phyloP scores from a whole-genome alignment of 1,140 invertebrate genomes.

The Zaprionus inermis region DNA sequence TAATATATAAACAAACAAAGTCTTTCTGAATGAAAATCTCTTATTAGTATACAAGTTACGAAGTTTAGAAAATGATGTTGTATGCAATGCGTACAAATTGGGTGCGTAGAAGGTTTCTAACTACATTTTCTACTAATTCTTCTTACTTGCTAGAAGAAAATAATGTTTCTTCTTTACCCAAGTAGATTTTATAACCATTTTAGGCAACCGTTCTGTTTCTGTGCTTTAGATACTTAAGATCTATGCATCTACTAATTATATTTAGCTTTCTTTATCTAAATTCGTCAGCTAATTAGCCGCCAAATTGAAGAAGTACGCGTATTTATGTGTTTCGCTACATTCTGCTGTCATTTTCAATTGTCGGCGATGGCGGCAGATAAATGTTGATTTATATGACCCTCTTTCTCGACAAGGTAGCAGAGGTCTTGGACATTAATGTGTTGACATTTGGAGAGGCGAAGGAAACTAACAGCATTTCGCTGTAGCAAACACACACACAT shows the following conservation, averaged over 20 bases:
- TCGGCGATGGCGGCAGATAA: slow-evolving; percentile 54
- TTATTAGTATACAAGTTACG: too few relatives aligned
- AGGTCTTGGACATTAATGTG: slow-evolving; percentile 62
- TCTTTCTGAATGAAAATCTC: too few relatives aligned
- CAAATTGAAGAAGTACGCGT: slow-evolving; percentile 12
- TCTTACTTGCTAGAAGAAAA: too few relatives aligned
- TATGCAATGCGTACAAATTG: too few relatives aligned
- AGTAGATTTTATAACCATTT: neutral
- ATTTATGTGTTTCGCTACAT: slow-evolving; percentile 40
- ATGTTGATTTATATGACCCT: slow-evolving; percentile 61
- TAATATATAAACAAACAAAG: too few relatives aligned
- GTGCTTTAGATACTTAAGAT: neutral
- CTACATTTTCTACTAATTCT: too few relatives aligned
- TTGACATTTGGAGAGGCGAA: slow-evolving; percentile 62
- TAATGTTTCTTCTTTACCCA: too few relatives aligned
- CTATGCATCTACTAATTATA: neutral
- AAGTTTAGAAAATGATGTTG: too few relatives aligned
- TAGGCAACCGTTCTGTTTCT: neutral
- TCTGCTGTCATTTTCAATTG: slow-evolving; percentile 56
- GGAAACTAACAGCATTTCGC: slow-evolving; percentile 51
- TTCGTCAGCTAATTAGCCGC: slow-evolving; percentile 29
- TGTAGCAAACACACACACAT: slow-evolving; percentile 26
- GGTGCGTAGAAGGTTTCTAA: too few relatives aligned
- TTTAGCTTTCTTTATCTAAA: neutral
- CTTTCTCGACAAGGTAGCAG: neutral